Evolutionary conservation across 2,888 invertebrate genomes (phyloP).

Genomic region (Cantharis flavilabris): DNA sequence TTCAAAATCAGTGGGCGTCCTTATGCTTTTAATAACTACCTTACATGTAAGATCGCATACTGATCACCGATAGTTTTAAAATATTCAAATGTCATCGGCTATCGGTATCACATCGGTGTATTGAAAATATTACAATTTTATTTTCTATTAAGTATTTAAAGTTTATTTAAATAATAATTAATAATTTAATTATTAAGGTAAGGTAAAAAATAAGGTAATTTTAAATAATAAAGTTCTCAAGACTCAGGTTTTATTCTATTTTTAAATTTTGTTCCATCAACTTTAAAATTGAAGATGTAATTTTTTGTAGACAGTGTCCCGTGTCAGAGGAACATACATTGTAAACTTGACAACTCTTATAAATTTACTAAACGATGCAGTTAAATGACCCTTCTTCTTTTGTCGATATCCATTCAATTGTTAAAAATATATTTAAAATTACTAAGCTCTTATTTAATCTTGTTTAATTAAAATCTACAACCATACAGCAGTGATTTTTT

Average conservation of each 20-base stretch:
- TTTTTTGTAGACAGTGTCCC: constrained; percentile 19
- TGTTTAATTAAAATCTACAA: neutral
- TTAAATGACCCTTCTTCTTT: constrained; percentile 16
- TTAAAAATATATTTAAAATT: neutral
- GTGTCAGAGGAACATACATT: constrained; percentile 19
- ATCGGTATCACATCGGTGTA: neutral
- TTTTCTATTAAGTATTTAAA: neutral
- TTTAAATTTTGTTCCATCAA: constrained; percentile 15
- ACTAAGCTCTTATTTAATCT: neutral
- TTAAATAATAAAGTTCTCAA: neutral
- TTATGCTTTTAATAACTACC: constrained; percentile 52
- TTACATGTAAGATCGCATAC: constrained; percentile 50
- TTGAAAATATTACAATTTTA: neutral
- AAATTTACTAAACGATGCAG: constrained; percentile 15
- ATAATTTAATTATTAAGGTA: no score
- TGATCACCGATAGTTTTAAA: constrained; percentile 47
- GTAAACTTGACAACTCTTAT: constrained; percentile 18
- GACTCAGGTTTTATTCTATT: constrained; percentile 8
- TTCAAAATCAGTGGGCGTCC: constrained; percentile 54
- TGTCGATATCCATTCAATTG: constrained; percentile 8
- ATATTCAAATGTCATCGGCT: constrained; percentile 48
- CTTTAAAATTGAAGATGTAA: constrained; percentile 9
- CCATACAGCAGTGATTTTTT: neutral
- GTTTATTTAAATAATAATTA: no score
- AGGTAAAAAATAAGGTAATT: no score